These are phyloP conservation scores for Pogoniulus pusillus DNA, from an alignment of 2,797 vertebrate species.

Conservation along the genomic window DNA sequence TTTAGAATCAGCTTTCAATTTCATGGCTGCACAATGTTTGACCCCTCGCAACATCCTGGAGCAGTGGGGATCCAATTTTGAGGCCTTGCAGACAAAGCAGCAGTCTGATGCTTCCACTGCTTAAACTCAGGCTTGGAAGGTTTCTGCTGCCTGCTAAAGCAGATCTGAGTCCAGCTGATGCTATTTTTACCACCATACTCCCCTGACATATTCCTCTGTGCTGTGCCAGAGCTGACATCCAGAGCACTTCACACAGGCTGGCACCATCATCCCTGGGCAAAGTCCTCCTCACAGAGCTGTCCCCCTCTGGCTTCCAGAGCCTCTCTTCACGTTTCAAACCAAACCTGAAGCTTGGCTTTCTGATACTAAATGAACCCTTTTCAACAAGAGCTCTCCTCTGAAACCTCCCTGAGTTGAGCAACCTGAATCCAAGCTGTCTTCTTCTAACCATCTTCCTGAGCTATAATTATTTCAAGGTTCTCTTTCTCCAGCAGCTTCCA, in stretches of 20 bases:
- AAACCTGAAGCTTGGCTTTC: background rate
- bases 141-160: background rate
- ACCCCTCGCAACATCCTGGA: no score
- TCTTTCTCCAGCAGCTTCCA: background rate
- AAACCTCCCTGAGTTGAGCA: background rate
- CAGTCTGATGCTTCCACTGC: background rate
- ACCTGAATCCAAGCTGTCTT: background rate
- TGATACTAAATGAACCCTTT: background rate
- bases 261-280: rapidly evolving
- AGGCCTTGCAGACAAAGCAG: no score
- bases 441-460: background rate
- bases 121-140: background rate
- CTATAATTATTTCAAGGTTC: background rate
- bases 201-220: background rate
- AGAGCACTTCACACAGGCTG: background rate
- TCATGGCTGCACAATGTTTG: rapidly evolving
- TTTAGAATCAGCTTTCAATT: background rate
- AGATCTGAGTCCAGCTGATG: background rate
- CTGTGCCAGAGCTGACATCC: background rate
- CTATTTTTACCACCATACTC: background rate
- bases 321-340: background rate
- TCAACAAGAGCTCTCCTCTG: background rate
- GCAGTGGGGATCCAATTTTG: rapidly evolving
- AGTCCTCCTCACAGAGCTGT: background rate
- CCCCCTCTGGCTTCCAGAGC: background rate